Base-by-base conservation (phyloP, 1,140 invertebrate species). In the Apocrypta bakeri region DNA sequence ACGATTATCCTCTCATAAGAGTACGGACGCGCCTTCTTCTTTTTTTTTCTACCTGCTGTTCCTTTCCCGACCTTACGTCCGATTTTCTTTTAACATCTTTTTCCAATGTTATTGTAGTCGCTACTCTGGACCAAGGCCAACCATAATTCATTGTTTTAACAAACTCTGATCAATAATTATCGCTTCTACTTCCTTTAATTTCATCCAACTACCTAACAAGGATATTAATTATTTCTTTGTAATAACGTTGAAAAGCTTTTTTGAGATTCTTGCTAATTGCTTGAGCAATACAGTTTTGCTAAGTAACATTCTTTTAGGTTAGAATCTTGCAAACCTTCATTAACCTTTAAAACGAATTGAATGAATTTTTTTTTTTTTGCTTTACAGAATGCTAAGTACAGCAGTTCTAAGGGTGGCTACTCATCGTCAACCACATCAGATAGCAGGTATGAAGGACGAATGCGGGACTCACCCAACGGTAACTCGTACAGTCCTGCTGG, bases 381-480 rank as follows among this genome's bases (percentile, higher is more conserved):
- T 27, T 82, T 72, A 21, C 90, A 96, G 95, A 96, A 95, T 93
- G 94, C 95, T 79, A 96, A 96, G 89, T 96, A 96, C 89, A 94
- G 94, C 92, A 94, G 94, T 90, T 95, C 95, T 85, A 95, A 95
- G 91, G 92, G 93, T 89, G 94, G 94, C 88, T 95, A 94, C 90
- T 93, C 92, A 74, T 92, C 91, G 75, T 91, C 91, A 37, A 88
- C 90, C 56, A 89, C 93, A 80, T 93, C 93, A 72, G 93, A 93
- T 77, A 91, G 90, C 88, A 90, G 91, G 86, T 92, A 92, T 87
- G 91, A 90, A 93, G 95, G 95, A 82, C 93, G 94, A 88, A 94
- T 94, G 91, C 93, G 94, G 84, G 95, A 94, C 90, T 96, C 94
- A 85, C 95, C 95, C 84, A 96, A 96, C 92, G 95, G 95, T 66